These are phyloP conservation scores for Corythoichthys intestinalis DNA, from an alignment of 2,113 vertebrate species.

Conservation along the genomic window DNA sequence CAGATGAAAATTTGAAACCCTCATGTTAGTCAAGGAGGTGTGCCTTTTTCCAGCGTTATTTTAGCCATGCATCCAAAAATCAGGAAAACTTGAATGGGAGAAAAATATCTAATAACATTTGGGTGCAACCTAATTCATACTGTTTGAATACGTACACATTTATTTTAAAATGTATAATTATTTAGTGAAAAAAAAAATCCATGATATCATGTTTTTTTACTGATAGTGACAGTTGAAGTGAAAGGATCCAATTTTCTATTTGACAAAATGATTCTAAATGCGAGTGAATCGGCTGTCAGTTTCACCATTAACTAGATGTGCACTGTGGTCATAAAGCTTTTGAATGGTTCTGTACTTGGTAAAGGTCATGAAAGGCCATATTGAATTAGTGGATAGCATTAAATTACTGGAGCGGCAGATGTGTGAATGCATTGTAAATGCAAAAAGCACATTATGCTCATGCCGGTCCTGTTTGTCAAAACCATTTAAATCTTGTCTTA, in stretches of 20 bases:
- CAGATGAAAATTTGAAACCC: no score
- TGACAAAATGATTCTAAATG: neutral
- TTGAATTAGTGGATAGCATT: neutral
- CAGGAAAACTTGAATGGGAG: no score
- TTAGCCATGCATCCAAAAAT: no score
- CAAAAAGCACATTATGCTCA: neutral
- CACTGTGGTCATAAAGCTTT: neutral
- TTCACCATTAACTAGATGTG: neutral
- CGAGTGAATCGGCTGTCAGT: neutral
- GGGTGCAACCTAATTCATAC: no score
- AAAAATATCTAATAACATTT: no score
- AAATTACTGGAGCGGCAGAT: neutral
- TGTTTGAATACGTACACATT: no score
- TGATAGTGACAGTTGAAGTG: neutral
- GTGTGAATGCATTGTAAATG: neutral
- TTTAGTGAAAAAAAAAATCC: neutral
- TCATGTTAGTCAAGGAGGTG: no score
- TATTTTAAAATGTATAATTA: neutral
- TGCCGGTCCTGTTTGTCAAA: neutral
- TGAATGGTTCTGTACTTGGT: neutral
- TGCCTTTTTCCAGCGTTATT: no score
- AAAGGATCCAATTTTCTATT: neutral
- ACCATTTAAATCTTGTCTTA: neutral
- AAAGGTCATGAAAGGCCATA: neutral
- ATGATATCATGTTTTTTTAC: neutral